These are phyloP conservation scores for Anser cygnoides DNA, from an alignment of 2,113 vertebrate species.

Conservation along the genomic window DNA sequence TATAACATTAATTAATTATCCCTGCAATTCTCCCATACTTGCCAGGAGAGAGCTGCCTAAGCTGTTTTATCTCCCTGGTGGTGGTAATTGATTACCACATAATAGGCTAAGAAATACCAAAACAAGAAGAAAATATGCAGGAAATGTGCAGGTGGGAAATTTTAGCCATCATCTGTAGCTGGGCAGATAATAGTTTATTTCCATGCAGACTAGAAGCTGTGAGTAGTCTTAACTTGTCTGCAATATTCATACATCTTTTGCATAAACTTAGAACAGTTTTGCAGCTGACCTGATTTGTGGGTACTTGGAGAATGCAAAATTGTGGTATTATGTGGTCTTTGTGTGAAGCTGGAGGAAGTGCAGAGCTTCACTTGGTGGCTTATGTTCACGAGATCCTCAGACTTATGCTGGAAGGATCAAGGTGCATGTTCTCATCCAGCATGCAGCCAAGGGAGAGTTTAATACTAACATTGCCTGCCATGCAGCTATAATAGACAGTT, in stretches of 20 bases:
- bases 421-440: background rate
- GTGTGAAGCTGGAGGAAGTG: background rate
- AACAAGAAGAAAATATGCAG: background rate
- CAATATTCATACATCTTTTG: background rate
- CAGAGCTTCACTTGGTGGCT: background rate
- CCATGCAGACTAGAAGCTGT: background rate
- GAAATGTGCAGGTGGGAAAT: background rate
- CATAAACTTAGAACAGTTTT: background rate
- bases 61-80: background rate
- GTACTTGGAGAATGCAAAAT: background rate
- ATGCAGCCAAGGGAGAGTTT: background rate
- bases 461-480: background rate
- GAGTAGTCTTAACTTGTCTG: background rate
- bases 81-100: background rate
- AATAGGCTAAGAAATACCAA: background rate
- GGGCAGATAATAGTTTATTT: constrained; percentile 20
- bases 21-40: background rate
- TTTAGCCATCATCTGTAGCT: background rate
- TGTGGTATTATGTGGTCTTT: background rate
- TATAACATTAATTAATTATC: constrained; percentile 6
- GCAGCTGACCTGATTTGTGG: background rate
- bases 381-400: background rate
- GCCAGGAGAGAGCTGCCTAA: background rate
- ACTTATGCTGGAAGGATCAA: background rate
- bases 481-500: background rate